These are phyloP conservation scores for Trichomalopsis sarcophagae DNA, from an alignment of 1,140 invertebrate species.

Conservation along the genomic window DNA sequence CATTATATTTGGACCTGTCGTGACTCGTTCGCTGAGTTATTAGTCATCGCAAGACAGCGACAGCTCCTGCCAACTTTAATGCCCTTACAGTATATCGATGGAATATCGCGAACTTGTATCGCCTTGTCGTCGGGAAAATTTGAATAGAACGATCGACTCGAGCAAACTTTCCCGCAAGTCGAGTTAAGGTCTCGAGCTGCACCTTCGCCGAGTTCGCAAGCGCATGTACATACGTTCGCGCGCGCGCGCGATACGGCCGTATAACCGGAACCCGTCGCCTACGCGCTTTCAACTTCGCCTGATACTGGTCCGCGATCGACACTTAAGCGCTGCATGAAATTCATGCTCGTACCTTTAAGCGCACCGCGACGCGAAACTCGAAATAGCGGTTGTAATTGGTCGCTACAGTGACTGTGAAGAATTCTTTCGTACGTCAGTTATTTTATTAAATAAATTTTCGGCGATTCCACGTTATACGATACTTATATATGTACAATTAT, in stretches of 20 bases:
- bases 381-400: not conserved
- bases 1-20: not conserved
- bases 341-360: not conserved
- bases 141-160: not conserved
- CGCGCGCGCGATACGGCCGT: constrained; percentile 38
- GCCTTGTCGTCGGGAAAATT: not conserved
- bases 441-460: not conserved
- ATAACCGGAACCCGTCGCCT: constrained; percentile 68
- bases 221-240: not conserved
- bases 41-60: no score
- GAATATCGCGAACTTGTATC: not conserved
- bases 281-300: constrained; percentile 63
- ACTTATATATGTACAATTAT: constrained; percentile 17
- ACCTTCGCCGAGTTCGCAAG: constrained; percentile 53
- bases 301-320: constrained; percentile 44
- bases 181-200: constrained; percentile 63
- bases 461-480: not conserved
- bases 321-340: constrained; percentile 27
- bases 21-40: no score
- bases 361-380: not conserved
- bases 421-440: not conserved
- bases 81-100: not conserved
- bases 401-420: not conserved
- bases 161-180: not conserved
- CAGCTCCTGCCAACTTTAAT: not conserved